A percentile compares a stretch with the other conserved stretches of the same genome.
Evolutionary conservation across 2,113 vertebrate genomes (phyloP).

Genomic region (Channa maculata): DNA sequence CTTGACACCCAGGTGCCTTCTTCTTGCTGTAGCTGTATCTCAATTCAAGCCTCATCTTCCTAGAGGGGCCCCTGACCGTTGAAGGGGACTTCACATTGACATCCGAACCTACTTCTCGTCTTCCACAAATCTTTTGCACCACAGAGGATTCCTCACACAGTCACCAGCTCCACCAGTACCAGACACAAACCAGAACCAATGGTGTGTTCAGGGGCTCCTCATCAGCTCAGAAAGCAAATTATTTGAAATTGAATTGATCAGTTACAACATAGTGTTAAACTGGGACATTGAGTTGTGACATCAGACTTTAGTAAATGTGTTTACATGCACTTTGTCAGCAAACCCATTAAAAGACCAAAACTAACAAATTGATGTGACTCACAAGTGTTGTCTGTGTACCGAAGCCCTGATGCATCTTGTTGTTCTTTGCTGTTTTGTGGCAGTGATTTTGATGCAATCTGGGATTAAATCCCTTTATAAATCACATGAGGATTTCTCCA

Average conservation of each 20-base stretch:
- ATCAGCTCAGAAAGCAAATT: not conserved
- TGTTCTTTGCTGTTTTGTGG: too few relatives aligned
- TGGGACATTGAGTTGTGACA: not conserved
- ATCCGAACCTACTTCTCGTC: not conserved
- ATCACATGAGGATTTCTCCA: too few relatives aligned
- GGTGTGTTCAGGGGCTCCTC: slow-evolving; percentile 28
- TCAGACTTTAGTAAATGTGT: not conserved
- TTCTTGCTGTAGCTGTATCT: slow-evolving; percentile 1
- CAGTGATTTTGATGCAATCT: too few relatives aligned
- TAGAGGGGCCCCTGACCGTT: not conserved
- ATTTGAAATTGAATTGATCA: not conserved
- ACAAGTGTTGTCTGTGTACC: not conserved
- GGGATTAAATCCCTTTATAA: too few relatives aligned
- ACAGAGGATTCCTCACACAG: not conserved
- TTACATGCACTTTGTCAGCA: not conserved
- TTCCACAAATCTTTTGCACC: not conserved
- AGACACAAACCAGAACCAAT: not conserved
- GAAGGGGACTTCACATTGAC: not conserved
- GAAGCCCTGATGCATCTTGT: too few relatives aligned
- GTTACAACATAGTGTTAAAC: not conserved
- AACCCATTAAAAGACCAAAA: not conserved
- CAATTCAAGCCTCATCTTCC: not conserved
- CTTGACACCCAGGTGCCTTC: slow-evolving; percentile 73
- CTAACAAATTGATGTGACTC: not conserved
- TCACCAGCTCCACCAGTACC: not conserved